Conservation (phyloP, 2,797 vertebrate species). For the Rhincodon typus region DNA sequence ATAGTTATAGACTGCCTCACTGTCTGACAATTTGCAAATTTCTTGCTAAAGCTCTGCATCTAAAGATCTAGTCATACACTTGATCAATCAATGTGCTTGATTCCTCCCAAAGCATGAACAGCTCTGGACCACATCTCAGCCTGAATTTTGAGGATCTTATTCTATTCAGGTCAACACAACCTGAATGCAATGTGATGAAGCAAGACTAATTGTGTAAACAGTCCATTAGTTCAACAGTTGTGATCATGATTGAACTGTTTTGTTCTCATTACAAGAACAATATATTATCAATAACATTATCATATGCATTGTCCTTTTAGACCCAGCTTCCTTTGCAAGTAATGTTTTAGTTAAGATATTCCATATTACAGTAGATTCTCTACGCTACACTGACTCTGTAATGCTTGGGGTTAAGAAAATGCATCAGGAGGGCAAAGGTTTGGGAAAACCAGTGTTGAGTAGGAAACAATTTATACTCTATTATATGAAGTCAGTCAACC, state of each 20-base stretch:
- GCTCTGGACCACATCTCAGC: not conserved
- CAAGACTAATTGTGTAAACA: not conserved
- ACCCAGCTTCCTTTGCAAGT: not conserved
- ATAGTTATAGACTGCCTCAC: too few relatives aligned
- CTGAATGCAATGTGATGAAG: not conserved
- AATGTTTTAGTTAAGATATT: not conserved
- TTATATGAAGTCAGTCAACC: slow-evolving; percentile 28
- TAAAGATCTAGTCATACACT: not conserved
- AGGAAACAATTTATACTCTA: slow-evolving; percentile 28
- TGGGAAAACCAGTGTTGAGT: not conserved
- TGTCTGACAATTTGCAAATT: too few relatives aligned
- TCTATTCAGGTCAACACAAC: not conserved
- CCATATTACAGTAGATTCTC: not conserved
- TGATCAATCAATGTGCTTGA: not conserved
- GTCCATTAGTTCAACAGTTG: slow-evolving; percentile 9
- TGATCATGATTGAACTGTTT: not conserved
- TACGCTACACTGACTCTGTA: not conserved
- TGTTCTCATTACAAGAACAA: slow-evolving; percentile 12
- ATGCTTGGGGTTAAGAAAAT: slow-evolving; percentile 31
- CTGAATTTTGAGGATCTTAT: not conserved
- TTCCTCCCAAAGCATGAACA: not conserved
- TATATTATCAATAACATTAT: slow-evolving; percentile 24
- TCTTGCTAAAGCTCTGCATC: not conserved
- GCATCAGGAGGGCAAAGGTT: slow-evolving; percentile 16
- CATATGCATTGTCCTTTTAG: not conserved